A percentile compares a stretch with the other conserved stretches of the same genome.
Evolutionary conservation across 2,797 vertebrate genomes (phyloP).

Genomic region (Muscicapa comitata): DNA sequence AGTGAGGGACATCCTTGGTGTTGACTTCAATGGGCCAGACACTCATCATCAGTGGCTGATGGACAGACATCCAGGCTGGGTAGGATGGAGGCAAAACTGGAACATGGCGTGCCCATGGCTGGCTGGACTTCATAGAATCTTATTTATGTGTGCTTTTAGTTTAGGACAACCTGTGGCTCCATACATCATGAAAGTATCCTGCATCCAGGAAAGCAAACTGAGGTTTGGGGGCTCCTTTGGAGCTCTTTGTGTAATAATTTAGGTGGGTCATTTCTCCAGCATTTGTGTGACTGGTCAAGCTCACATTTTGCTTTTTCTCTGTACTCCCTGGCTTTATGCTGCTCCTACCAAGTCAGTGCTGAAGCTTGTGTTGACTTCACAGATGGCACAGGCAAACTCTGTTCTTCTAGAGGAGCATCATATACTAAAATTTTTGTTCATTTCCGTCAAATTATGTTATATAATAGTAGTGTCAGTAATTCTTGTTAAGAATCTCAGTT

Average conservation of each 20-base stretch:
- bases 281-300: background rate
- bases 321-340: background rate
- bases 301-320: background rate
- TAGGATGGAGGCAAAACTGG: background rate
- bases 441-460: background rate
- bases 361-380: background rate
- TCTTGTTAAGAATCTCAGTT: background rate
- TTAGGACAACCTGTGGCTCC: background rate
- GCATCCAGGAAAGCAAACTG: background rate
- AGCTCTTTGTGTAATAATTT: background rate
- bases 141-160: background rate
- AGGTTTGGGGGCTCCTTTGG: background rate
- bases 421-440: background rate
- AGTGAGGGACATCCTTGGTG: background rate
- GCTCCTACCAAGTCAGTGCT: background rate
- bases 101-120: background rate
- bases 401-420: background rate
- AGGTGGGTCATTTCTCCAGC: background rate
- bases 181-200: background rate
- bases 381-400: background rate
- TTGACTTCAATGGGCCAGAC: background rate
- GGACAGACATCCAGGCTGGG: background rate
- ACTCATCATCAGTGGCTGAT: background rate
- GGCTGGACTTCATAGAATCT: background rate
- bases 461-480: background rate